Percentiles rank a stretch among this genome's conserved stretches.
phyloP scores from a whole-genome alignment of 37 sponge, comb jelly and placozoan genomes.

The Bolinopsis microptera region DNA sequence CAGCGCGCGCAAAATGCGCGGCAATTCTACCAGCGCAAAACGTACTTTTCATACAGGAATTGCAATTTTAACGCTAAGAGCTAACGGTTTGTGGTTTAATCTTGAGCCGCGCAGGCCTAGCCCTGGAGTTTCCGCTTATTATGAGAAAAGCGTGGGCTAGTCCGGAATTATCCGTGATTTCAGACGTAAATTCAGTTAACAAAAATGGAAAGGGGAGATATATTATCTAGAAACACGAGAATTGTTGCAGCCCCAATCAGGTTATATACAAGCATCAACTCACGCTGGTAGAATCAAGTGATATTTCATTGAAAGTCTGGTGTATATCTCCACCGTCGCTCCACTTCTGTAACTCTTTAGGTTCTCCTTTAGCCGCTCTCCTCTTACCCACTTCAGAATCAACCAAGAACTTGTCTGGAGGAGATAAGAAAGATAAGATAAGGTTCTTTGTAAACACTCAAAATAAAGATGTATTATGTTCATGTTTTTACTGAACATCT shows the following conservation, averaged over 20 bases:
- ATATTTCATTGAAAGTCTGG: background rate
- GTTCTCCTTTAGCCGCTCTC: background rate
- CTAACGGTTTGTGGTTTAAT: constrained; percentile 45
- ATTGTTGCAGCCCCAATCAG: no score
- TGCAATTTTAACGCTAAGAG: constrained; percentile 5
- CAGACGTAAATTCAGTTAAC: no score
- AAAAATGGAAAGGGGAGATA: no score
- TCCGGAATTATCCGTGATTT: no score
- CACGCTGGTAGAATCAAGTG: background rate
- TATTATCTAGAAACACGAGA: no score
- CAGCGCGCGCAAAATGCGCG: constrained; percentile 42
- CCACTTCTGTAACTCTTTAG: constrained; percentile 48
- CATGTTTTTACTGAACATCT: background rate
- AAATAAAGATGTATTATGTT: background rate
- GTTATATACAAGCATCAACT: no score
- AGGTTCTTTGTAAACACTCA: background rate
- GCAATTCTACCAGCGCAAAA: background rate
- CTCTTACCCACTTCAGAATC: constrained; percentile 37
- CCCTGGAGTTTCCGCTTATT: background rate
- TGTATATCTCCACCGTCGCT: background rate
- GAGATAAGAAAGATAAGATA: no score
- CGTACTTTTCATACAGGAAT: constrained; percentile 45
- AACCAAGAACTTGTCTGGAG: constrained; percentile 62
- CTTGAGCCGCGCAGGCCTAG: constrained; percentile 7
- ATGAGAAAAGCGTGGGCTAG: background rate